A percentile compares a stretch with the other conserved stretches of the same genome.
Conservation (phyloP, 2,888 invertebrate species). For the Bursaphelenchus okinawaensis region DNA sequence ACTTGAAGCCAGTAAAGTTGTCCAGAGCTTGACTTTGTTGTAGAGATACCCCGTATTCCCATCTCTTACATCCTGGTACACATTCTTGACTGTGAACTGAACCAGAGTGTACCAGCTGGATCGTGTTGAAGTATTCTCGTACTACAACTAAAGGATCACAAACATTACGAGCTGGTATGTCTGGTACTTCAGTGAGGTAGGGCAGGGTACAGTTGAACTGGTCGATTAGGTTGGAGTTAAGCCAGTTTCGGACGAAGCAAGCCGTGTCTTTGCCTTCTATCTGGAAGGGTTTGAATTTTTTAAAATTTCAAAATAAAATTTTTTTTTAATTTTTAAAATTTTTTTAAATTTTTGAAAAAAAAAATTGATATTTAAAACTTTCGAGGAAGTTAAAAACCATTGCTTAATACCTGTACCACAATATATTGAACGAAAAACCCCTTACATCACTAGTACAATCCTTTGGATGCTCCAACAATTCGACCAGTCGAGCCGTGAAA, state of each 20-base stretch:
- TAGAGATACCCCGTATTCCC: conserved; percentile 49
- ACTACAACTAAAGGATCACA: conserved; percentile 42
- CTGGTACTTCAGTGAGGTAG: conserved; percentile 25
- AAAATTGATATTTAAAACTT: too few species aligned
- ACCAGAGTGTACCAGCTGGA: conserved; percentile 49
- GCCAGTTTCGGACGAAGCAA: conserved; percentile 51
- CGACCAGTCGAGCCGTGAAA: conserved; percentile 35
- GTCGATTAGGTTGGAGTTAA: conserved; percentile 41
- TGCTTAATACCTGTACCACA: too few species aligned
- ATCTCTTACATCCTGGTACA: conserved; percentile 45
- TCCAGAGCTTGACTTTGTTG: conserved; percentile 39
- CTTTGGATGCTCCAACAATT: conserved; percentile 31
- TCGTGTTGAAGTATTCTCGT: conserved; percentile 37
- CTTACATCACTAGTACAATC: conserved; percentile 31
- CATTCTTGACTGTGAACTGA: conserved; percentile 24
- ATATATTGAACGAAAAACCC: too few species aligned
- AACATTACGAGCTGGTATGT: conserved; percentile 15
- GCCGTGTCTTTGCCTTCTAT: conserved; percentile 39
- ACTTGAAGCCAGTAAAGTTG: conserved; percentile 17
- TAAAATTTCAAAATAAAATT: too few species aligned
- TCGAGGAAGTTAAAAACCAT: too few species aligned
- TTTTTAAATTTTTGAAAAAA: too few species aligned
- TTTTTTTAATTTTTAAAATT: too few species aligned
- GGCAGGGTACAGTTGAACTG: conserved; percentile 53
- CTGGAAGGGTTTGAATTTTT: too few species aligned